phyloP scores from a whole-genome alignment of 2,888 invertebrate species.

The Drosophila mercatorum region DNA sequence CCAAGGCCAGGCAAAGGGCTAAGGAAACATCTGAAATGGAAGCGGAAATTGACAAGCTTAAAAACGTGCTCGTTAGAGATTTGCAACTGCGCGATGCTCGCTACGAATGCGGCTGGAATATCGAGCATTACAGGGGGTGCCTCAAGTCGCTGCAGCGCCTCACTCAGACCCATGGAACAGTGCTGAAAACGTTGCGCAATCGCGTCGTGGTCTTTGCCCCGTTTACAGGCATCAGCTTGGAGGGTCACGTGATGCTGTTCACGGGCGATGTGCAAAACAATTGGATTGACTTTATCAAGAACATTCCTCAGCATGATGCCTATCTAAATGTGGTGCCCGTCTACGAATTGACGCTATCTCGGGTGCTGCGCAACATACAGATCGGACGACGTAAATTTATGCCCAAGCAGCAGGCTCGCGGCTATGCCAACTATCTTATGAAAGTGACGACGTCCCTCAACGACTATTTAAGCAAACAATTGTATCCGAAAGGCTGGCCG shows the following conservation, averaged over 20 bases:
- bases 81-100: slow-evolving; percentile 87
- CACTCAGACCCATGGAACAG: slow-evolving; percentile 89
- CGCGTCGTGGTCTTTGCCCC: slow-evolving; percentile 93
- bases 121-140: slow-evolving; percentile 95
- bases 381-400: slow-evolving; percentile 95
- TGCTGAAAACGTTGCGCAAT: slow-evolving; percentile 89
- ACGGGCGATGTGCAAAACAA: slow-evolving; percentile 96
- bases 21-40: slow-evolving; percentile 88
- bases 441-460: slow-evolving; percentile 94
- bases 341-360: slow-evolving; percentile 93
- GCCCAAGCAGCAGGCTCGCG: slow-evolving; percentile 94
- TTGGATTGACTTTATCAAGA: slow-evolving; percentile 95
- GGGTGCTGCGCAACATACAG: slow-evolving; percentile 92
- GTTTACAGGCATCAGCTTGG: slow-evolving; percentile 95
- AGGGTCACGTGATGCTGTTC: slow-evolving; percentile 95
- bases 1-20: slow-evolving; percentile 88
- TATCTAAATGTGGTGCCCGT: slow-evolving; percentile 91
- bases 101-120: slow-evolving; percentile 95
- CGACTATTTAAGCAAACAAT: slow-evolving; percentile 88
- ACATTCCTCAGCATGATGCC: slow-evolving; percentile 90
- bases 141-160: slow-evolving; percentile 92
- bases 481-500: slow-evolving; percentile 91
- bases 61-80: slow-evolving; percentile 76
- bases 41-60: slow-evolving; percentile 88
- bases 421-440: slow-evolving; percentile 93